These are phyloP conservation scores for Rhinopomastus cyanomelas DNA, from an alignment of 2,113 vertebrate species.

Conservation along the genomic window DNA sequence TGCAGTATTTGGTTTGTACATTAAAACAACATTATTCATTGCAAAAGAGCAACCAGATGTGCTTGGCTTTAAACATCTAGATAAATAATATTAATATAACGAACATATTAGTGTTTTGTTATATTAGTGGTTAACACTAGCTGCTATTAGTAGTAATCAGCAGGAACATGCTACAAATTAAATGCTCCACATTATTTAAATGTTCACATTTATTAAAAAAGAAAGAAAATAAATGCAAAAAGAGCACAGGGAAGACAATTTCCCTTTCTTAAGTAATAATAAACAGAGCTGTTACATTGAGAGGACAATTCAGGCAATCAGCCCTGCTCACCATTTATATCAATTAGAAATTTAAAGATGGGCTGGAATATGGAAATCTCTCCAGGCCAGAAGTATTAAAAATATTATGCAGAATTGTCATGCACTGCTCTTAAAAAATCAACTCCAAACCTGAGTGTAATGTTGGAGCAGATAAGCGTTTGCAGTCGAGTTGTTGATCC, in stretches of 20 bases:
- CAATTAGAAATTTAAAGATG: conserved; percentile 44
- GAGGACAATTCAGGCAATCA: conserved; percentile 15
- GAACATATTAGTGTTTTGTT: not conserved
- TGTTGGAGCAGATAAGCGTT: conserved; percentile 62
- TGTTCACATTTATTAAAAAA: not conserved
- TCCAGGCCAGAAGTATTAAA: conserved; percentile 33
- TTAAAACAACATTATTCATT: not conserved
- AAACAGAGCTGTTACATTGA: not conserved
- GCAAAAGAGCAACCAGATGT: not conserved
- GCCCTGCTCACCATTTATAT: conserved; percentile 14
- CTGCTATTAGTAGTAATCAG: not conserved
- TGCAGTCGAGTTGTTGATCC: conserved; percentile 63
- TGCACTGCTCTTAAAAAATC: conserved; percentile 61
- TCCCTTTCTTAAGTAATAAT: not conserved
- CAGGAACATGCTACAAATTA: too few relatives aligned
- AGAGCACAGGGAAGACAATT: not conserved
- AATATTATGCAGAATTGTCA: conserved; percentile 63
- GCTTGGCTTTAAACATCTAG: not conserved
- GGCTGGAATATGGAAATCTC: conserved; percentile 20
- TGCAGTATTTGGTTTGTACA: not conserved
- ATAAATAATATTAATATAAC: not conserved
- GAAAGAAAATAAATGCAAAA: not conserved
- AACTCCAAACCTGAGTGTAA: conserved; percentile 58
- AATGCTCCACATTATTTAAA: not conserved
- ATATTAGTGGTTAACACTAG: not conserved